Percentiles rank a stretch among this genome's conserved stretches.
These are phyloP conservation scores for Oophaga pumilio DNA, from an alignment of 2,113 vertebrate genomes.

Conservation along the genomic window DNA sequence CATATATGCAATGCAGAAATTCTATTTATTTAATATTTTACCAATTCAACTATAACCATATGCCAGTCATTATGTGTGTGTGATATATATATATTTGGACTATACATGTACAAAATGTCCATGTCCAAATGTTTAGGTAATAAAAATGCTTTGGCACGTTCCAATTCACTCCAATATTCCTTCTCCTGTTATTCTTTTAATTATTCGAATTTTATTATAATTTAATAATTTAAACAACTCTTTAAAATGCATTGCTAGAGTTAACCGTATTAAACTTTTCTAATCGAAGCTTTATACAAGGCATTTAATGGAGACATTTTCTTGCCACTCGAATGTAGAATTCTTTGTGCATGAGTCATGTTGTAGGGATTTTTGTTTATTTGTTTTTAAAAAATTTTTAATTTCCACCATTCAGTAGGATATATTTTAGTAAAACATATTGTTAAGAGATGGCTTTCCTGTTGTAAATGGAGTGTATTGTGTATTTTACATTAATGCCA, in stretches of 20 bases:
- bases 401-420: background rate
- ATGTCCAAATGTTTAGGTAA: background rate
- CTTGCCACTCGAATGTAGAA: background rate
- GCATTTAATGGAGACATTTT: background rate
- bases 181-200: background rate
- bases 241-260: background rate
- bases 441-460: background rate
- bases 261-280: too few species aligned
- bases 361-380: background rate
- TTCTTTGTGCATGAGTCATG: background rate
- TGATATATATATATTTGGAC: too few species aligned
- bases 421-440: background rate
- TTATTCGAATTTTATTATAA: background rate
- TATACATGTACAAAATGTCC: background rate
- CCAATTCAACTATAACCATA: constrained; percentile 3
- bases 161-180: background rate
- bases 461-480: background rate
- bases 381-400: background rate
- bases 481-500: background rate
- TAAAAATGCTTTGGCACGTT: background rate
- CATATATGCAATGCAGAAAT: background rate
- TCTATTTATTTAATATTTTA: constrained; percentile 22
- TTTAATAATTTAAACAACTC: background rate
- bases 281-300: too few species aligned
- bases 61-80: background rate